A percentile compares a stretch with the other conserved stretches of the same genome.
These are phyloP conservation scores for Dendrolimus kikuchii DNA, from an alignment of 1,140 invertebrate species.

Conservation along the genomic window DNA sequence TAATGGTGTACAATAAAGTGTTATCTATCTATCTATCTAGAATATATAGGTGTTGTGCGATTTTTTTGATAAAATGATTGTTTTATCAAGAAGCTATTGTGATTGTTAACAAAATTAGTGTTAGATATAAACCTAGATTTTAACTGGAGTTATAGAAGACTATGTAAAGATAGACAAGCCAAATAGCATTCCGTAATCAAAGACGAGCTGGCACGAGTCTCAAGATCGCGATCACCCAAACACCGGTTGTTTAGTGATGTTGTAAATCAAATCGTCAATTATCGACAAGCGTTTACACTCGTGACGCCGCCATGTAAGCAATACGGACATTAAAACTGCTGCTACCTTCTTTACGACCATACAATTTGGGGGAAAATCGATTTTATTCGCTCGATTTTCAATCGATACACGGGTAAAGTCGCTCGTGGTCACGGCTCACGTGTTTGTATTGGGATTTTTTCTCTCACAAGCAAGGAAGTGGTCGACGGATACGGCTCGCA, in stretches of 20 bases:
- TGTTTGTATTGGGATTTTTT: conserved; percentile 36
- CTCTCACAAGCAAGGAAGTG: conserved; percentile 48
- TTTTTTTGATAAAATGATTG: too few species aligned
- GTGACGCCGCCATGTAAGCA: conserved; percentile 68
- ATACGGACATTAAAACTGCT: conserved; percentile 57
- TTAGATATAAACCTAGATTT: too few species aligned
- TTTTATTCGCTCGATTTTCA: conserved; percentile 67
- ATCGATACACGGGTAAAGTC: conserved; percentile 57
- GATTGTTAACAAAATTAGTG: too few species aligned
- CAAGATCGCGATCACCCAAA: conserved; percentile 37
- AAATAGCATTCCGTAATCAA: conserved; percentile 23
- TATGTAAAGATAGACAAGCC: too few species aligned
- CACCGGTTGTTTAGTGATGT: conserved; percentile 68
- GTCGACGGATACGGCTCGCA: conserved; percentile 44
- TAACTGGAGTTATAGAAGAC: too few species aligned
- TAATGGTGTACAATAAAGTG: too few species aligned
- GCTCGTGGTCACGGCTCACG: conserved; percentile 30
- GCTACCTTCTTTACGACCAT: conserved; percentile 65
- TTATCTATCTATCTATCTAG: too few species aligned
- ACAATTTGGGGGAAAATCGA: conserved; percentile 69
- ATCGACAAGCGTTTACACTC: conserved; percentile 68
- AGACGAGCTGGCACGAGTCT: conserved; percentile 34
- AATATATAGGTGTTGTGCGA: too few species aligned
- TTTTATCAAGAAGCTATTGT: too few species aligned
- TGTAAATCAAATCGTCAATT: conserved; percentile 72